Evolutionary conservation across 2,113 vertebrate genomes (phyloP).

Genomic region (Rhinogobius similis): DNA sequence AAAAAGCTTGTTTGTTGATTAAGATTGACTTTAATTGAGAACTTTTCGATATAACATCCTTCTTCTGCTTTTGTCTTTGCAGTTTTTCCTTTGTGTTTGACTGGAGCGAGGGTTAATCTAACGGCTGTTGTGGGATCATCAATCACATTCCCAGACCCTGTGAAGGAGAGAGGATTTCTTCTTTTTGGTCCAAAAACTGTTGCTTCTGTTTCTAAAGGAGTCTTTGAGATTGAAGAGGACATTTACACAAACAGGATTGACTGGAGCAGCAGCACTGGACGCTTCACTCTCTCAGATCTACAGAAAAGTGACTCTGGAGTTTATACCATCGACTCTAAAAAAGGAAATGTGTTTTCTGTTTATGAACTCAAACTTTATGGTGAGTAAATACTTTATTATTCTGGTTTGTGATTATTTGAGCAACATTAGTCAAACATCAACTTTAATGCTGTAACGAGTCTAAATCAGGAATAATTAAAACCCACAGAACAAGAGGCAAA

Average conservation of each 20-base stretch:
- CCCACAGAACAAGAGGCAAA: too few species aligned
- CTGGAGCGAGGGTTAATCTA: slow-evolving; percentile 2
- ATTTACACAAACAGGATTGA: neutral
- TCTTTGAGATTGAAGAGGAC: rapidly evolving
- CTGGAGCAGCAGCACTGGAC: slow-evolving; percentile 10
- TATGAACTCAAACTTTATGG: slow-evolving; percentile 22
- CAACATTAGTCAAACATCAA: neutral
- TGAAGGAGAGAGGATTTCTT: neutral
- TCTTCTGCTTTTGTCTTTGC: neutral
- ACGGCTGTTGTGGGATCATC: slow-evolving; percentile 20
- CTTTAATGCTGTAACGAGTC: too few species aligned
- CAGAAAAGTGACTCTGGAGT: neutral
- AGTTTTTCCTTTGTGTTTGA: slow-evolving; percentile 10
- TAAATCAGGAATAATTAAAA: too few species aligned
- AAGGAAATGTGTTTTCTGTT: rapidly evolving
- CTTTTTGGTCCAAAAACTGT: rapidly evolving
- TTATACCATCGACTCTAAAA: slow-evolving; percentile 6
- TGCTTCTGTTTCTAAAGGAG: neutral
- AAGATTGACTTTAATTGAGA: too few species aligned
- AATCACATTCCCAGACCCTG: slow-evolving; percentile 16
- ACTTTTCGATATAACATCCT: too few species aligned
- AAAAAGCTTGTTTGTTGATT: too few species aligned
- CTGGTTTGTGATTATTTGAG: neutral
- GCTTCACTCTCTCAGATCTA: slow-evolving; percentile 4
- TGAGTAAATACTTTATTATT: slow-evolving; percentile 8